Percentiles rank a stretch among this genome's conserved stretches.
phyloP scores from a whole-genome alignment of 1,140 invertebrate genomes.

The Nymphalis io region DNA sequence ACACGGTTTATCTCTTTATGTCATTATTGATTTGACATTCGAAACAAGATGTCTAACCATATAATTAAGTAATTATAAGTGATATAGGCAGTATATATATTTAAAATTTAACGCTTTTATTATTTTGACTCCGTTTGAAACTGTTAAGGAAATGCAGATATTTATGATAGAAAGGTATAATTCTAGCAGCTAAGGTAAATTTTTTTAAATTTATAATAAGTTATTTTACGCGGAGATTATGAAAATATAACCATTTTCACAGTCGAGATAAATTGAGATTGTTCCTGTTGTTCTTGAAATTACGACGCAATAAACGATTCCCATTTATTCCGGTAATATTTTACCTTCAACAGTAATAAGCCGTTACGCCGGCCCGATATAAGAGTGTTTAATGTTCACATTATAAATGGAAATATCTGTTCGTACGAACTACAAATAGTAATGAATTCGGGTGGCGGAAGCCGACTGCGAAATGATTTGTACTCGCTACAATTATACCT shows the following conservation, averaged over 20 bases:
- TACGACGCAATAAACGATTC: constrained; percentile 12
- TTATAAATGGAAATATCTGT: constrained; percentile 26
- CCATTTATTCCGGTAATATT: constrained; percentile 25
- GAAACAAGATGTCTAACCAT: no score
- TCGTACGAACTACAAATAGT: constrained; percentile 10
- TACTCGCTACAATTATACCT: not conserved
- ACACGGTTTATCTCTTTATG: no score
- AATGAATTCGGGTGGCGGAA: not conserved
- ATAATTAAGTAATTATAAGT: no score
- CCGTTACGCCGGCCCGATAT: constrained; percentile 14
- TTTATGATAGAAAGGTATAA: not conserved
- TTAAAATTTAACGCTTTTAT: no score
- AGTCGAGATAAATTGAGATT: constrained; percentile 16
- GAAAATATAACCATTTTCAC: constrained; percentile 8
- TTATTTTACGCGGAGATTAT: constrained; percentile 5
- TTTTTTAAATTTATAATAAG: not conserved
- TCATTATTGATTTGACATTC: no score
- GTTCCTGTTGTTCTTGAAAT: constrained; percentile 11
- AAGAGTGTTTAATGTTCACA: constrained; percentile 20
- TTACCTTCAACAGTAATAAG: constrained; percentile 18
- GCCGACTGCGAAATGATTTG: not conserved
- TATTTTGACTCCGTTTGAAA: no score
- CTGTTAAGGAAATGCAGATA: not conserved
- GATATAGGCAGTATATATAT: no score
- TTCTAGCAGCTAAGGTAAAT: not conserved